phyloP scores from a whole-genome alignment of 2,797 vertebrate species.

The Phrynocephalus guinanensis region DNA sequence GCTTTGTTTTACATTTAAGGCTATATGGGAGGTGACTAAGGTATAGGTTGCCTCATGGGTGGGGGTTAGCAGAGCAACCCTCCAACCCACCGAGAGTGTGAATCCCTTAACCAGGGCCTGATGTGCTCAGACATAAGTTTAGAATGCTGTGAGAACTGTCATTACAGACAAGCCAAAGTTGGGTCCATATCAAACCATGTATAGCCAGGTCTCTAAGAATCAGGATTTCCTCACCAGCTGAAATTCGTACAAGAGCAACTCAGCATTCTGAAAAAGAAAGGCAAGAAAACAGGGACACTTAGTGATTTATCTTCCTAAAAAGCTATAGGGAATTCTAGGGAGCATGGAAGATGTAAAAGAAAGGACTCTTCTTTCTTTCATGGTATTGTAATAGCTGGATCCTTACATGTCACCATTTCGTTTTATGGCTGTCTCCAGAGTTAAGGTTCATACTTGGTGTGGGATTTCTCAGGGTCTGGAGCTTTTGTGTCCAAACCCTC shows the following conservation, averaged over 20 bases:
- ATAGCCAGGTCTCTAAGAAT: not conserved
- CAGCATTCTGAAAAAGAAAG: not conserved
- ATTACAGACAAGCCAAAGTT: not conserved
- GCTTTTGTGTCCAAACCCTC: conserved; percentile 19
- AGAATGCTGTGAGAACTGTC: not conserved
- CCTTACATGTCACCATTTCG: not conserved
- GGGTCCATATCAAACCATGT: not conserved
- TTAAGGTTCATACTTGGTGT: not conserved
- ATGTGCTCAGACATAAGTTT: not conserved
- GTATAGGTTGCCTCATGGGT: not conserved
- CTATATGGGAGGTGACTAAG: not conserved
- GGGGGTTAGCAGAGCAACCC: not conserved
- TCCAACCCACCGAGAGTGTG: not conserved
- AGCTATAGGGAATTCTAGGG: not conserved
- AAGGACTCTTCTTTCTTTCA: conserved; percentile 8
- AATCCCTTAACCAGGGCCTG: not conserved
- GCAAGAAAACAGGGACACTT: not conserved
- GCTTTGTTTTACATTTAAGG: not conserved
- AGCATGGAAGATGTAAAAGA: conserved; percentile 7
- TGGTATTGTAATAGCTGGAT: not conserved
- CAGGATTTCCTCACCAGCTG: not conserved
- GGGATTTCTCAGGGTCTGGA: not conserved
- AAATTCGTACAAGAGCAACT: not conserved
- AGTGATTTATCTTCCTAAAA: conserved; percentile 1
- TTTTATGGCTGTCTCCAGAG: conserved; percentile 16